phyloP scores from a whole-genome alignment of 2,888 invertebrate species.

The Tiliacea aurago region DNA sequence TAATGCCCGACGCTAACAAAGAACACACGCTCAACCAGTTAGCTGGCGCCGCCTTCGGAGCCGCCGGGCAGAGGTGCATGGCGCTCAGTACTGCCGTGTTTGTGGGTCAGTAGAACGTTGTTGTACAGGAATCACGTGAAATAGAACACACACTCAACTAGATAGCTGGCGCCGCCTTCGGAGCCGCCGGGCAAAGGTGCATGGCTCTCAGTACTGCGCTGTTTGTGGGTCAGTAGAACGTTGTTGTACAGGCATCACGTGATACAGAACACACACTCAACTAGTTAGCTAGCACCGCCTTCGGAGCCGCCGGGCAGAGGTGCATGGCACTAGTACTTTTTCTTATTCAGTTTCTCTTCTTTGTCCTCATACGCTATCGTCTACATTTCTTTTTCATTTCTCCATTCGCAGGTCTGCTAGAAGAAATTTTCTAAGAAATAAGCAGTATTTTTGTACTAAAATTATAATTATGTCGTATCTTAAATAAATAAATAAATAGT shows the following conservation, averaged over 20 bases:
- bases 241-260: neutral
- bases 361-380: no score
- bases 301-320: constrained; percentile 99
- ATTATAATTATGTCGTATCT: no score
- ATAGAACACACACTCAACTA: constrained; percentile 98
- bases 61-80: constrained; percentile 99
- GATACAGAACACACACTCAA: constrained; percentile 95
- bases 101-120: constrained; percentile 91
- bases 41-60: constrained; percentile 98
- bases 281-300: constrained; percentile 97
- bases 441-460: no score
- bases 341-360: no score
- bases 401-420: no score
- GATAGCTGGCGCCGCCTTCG: constrained; percentile 98
- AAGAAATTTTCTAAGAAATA: no score
- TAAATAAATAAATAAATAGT: no score
- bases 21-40: constrained; percentile 98
- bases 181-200: constrained; percentile 99
- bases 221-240: constrained; percentile 93
- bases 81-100: constrained; percentile 98
- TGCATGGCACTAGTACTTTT: constrained; percentile 99
- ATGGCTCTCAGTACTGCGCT: constrained; percentile 99
- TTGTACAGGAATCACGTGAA: no score
- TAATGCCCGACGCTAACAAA: constrained; percentile 99
- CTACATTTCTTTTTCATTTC: no score